Percentiles rank a stretch among this genome's conserved stretches.
These are phyloP conservation scores for Smittia sp. DNA, from an alignment of 2,888 invertebrate species.

Conservation along the genomic window DNA sequence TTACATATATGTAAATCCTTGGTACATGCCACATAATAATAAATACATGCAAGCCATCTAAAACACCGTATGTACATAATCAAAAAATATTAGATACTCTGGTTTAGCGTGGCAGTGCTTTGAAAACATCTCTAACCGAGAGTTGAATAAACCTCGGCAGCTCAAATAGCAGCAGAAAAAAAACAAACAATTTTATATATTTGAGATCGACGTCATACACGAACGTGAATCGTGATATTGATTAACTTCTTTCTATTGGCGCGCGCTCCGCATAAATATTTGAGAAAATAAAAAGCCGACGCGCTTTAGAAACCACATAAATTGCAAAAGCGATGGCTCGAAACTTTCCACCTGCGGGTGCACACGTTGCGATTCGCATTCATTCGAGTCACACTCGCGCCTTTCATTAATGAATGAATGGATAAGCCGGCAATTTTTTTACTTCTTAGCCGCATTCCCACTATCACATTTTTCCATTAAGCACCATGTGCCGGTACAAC, in stretches of 20 bases:
- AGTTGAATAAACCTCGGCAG: slow-evolving; percentile 37
- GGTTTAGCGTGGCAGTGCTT: not conserved
- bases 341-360: too few species aligned
- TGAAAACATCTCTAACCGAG: slow-evolving; percentile 6
- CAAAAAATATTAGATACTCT: not conserved
- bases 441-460: not conserved
- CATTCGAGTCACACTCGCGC: not conserved
- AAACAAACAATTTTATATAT: not conserved
- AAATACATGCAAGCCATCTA: not conserved
- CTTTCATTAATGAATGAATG: not conserved
- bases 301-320: too few species aligned
- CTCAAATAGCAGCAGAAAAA: not conserved
- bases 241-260: not conserved
- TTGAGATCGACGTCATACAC: slow-evolving; percentile 13
- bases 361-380: too few species aligned
- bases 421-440: slow-evolving; percentile 8
- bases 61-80: not conserved
- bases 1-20: slow-evolving; percentile 25
- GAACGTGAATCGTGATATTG: not conserved
- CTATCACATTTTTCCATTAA: not conserved
- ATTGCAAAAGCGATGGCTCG: too few species aligned
- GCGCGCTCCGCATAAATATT: too few species aligned
- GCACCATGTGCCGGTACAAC: not conserved
- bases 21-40: too few species aligned
- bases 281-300: too few species aligned